Evolutionary conservation across 2,113 vertebrate genomes (phyloP), one percentile per base, ranked within the genome.

Genomic region (Vulpes vulpes): DNA sequence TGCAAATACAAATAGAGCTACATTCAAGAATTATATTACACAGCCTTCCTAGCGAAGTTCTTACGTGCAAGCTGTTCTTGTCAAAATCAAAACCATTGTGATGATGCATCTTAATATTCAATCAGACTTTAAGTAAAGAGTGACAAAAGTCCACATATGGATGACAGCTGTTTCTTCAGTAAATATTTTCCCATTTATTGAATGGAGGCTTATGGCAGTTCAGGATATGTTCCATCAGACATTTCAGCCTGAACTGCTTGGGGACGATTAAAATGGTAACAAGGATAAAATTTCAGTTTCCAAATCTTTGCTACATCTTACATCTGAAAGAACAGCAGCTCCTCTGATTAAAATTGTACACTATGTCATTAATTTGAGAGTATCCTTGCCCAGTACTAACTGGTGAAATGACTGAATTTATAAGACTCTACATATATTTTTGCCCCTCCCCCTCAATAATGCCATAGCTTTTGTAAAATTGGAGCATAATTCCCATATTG

Each of bases 121-220:
- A 97, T 98, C 98, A 98, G 98, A 97, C 96, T 98, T 99, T 98
- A 99, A 99, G 99, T 99, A 99, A 99, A 98, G 98, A 98, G 98
- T 99, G 98, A 99, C 98, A 98, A 99, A 99, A 99, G 99, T 99
- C 99, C 98, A 98, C 99, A 99, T 99, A 99, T 99, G 99, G 99
- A 97, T 99, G 98, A 98, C 99, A 99, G 98, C 99, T 99, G 99
- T 98, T 98, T 98, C 98, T 96, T 98, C 97, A 98, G 99, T 99
- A 99, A 99, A 99, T 99, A 99, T 99, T 99, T 98, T 98, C 98
- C 81, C 98, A 97, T 98, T 98, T 98, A 97, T 97, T 98, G 98
- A 98, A 98, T 96, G 97, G 79, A 98, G 95, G 98, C 98, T 99
- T 99, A 98, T 98, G 98, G 97, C 91, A 96, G 83, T 97, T 98